Base-by-base conservation (phyloP, 2,888 invertebrate genomes). In the Nasonovia ribisnigri region DNA sequence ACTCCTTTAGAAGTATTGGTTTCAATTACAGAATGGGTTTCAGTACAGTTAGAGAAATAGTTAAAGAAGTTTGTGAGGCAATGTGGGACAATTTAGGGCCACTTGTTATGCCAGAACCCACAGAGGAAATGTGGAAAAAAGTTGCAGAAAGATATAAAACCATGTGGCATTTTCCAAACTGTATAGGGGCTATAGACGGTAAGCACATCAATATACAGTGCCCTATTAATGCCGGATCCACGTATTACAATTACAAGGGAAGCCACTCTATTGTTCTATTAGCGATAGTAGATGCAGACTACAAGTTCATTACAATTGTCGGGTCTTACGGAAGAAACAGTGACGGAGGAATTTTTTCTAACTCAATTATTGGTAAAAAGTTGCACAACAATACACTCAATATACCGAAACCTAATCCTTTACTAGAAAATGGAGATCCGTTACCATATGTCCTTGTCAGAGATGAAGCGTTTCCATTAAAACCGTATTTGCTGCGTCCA, bases 31-130 rank as follows among this genome's bases (percentile, higher is more conserved):
- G 95, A 93, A 93, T 95, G 94, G 94, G 94, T 46, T 94, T 95
- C 60, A 94, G 95, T 92, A 95, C 95, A 48, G 94, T 95, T 6
- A 94, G 95, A 77, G 94, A 95, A 86, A 95, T 95, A 86, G 95
- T 95, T 43, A 91, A 90, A 92, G 91, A 94, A 90, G 94, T 95
- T 54, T 95, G 86, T 67, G 43, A 92, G 26, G 92, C 86, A 86
- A 92, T 92, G 46, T 92, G 92, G 92, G 29, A 92, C 20, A 86
- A 29, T 26, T 92, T 92, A n/a, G 86, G 86, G 1, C 86, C 77
- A 42, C 10, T 92, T 26, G 24, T 87, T 36, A 60, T 92, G 92
- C 57, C 92, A 48, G 29, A 48, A 86, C 92, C 92, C 60, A 86
- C 92, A 36, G 87, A 51, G n/a, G 90, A 77, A 67, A 90, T 77